Base-by-base conservation (phyloP, 2,113 vertebrate species). In the Pycnonotus jocosus region DNA sequence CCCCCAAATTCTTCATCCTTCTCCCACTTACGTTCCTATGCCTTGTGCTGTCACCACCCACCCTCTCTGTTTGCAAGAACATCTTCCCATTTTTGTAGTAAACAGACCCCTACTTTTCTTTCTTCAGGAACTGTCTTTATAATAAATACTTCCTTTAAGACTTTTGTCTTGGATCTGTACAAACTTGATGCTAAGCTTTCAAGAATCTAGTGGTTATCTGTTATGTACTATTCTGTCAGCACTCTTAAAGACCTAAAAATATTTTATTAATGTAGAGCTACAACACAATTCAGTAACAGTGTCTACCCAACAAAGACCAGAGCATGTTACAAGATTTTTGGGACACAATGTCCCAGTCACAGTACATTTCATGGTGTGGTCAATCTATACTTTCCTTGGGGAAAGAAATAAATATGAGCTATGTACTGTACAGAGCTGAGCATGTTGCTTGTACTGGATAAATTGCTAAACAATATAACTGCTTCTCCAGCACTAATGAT, bases 381-480 rank as follows among this genome's bases (percentile, higher is more conserved):
- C 90, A 96, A 81, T 82, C 85, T 92, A 88, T 94, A 81, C 68
- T 93, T 95, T 95, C 82, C 76, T 92, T 83, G 57, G 92, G 82
- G 79, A 93, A 78, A 77, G 37, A 78, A 94, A 95, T 64, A 93
- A 93, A 83, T 88, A 48, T 40, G 51, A 94, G 31, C 47, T 91
- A 54, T 73, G 74, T 81, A 50, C 42, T 88, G 60, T 83, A 86
- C 64, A 78, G 71, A 81, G 86, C 71, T 95, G 88, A 86, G 79
- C 90, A 88, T 88, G n/a, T 80, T 95, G 68, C 87, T 94, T 71
- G 85, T 93, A 66, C 71, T 90, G 93, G 79, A 21, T 88, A 91
- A 94, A 92, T 94, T 97, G 76, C 81, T 92, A 86, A 95, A 96
- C 95, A 96, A 97, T 96, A 56, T 73, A 94, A 90, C 79, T 81